Evolutionary conservation across 2,797 vertebrate genomes (phyloP).

Genomic region (Sebastiscus albofasciatus): DNA sequence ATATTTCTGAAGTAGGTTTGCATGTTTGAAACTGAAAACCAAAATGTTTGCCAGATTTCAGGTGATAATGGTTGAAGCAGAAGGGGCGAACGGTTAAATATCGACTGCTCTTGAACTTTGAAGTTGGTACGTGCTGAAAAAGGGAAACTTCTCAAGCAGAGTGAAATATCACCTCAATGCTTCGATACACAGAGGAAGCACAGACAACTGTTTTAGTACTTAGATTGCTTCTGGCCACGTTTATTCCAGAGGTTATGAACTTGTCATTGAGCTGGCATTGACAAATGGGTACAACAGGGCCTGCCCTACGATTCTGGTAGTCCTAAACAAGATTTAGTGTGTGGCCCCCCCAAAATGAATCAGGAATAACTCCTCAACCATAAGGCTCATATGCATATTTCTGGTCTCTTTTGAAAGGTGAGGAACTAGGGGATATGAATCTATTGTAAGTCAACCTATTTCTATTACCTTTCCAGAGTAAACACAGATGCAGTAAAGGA

Average conservation of each 20-base stretch:
- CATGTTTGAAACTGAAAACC: background rate
- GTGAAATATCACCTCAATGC: constrained; percentile 36
- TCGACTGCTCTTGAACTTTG: constrained; percentile 42
- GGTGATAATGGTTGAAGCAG: background rate
- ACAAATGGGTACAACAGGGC: background rate
- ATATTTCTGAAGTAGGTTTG: background rate
- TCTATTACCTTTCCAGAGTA: background rate
- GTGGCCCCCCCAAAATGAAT: background rate
- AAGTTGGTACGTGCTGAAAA: constrained; percentile 12
- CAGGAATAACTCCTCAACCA: background rate
- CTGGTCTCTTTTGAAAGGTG: background rate
- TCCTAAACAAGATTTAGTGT: background rate
- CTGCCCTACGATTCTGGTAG: background rate
- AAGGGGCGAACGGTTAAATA: constrained; percentile 24
- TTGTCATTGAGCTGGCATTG: constrained; percentile 24
- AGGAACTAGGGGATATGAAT: background rate
- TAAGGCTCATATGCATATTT: background rate
- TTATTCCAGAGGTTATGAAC: constrained; percentile 43
- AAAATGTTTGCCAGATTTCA: background rate
- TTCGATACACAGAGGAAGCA: constrained; percentile 11
- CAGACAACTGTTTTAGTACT: constrained; percentile 28
- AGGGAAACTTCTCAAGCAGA: constrained; percentile 28
- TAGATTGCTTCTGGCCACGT: constrained; percentile 20
- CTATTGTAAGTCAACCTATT: background rate
- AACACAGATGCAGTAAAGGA: background rate